These are phyloP conservation scores for Simalia tracyae DNA, from an alignment of 2,797 vertebrate species.

Conservation along the genomic window DNA sequence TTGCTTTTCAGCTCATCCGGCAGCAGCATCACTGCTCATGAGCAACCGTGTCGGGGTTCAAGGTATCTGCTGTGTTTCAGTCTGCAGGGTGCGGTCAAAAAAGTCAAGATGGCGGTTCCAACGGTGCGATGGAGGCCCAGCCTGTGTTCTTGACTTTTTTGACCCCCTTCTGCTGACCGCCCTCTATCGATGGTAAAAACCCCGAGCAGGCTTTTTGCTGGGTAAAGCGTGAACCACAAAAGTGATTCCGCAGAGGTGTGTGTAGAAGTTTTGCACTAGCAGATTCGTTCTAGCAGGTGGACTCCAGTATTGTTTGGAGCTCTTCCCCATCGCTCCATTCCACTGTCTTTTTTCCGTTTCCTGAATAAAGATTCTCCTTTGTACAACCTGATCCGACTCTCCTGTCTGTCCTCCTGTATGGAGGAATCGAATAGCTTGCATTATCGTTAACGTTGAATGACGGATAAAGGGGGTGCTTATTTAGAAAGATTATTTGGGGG, in stretches of 20 bases:
- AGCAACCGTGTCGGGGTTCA: neutral
- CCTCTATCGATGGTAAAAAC: neutral
- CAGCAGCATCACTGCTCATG: neutral
- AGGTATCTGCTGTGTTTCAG: neutral
- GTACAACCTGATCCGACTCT: neutral
- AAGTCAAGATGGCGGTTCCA: neutral
- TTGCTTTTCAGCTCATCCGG: neutral
- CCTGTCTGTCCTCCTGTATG: neutral
- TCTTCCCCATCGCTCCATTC: neutral
- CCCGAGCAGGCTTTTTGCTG: neutral
- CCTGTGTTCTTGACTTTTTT: neutral
- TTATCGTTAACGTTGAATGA: neutral
- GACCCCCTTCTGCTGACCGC: neutral
- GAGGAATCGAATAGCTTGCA: neutral
- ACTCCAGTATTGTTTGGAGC: neutral
- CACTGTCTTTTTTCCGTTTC: neutral
- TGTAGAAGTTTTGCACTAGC: neutral
- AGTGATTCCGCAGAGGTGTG: too few relatives aligned
- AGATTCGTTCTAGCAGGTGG: neutral
- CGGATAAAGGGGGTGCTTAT: neutral
- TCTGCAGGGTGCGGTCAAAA: neutral
- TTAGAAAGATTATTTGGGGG: neutral
- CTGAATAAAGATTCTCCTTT: constrained; percentile 14
- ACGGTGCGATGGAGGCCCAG: neutral
- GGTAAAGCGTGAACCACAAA: neutral